These are phyloP conservation scores for Panopea generosa DNA, from an alignment of 2,888 invertebrate genomes.

Conservation along the genomic window DNA sequence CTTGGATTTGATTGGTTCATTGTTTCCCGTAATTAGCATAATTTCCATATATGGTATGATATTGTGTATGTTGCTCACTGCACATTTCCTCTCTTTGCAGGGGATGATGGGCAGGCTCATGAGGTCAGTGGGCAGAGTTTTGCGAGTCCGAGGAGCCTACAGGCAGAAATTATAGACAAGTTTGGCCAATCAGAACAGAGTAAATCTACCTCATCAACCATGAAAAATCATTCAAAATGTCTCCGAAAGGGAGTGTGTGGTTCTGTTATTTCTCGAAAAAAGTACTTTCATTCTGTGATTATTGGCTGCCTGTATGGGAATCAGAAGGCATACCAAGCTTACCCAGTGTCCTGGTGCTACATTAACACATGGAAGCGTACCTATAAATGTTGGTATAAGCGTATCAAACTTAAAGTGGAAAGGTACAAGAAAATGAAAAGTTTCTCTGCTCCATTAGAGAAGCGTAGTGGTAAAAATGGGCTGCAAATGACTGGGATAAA, in stretches of 20 bases:
- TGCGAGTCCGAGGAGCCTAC: constrained; percentile 5
- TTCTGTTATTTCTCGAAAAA: neutral
- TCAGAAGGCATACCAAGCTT: constrained; percentile 5
- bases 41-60: no score
- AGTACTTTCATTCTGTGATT: neutral
- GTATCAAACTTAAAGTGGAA: neutral
- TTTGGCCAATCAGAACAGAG: no score
- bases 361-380: neutral
- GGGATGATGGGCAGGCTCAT: constrained; percentile 20
- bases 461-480: neutral
- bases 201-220: no score
- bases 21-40: no score
- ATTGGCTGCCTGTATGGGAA: neutral
- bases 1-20: neutral
- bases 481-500: no score
- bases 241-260: neutral
- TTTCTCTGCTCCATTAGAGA: neutral
- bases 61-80: constrained; percentile 54
- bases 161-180: no score
- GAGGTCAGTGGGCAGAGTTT: neutral
- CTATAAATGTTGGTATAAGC: neutral
- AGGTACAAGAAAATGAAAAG: constrained; percentile 5
- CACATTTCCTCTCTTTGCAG: constrained; percentile 67
- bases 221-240: no score
- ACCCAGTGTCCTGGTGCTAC: neutral